Evolutionary conservation across 2,797 vertebrate species (phyloP).

Genomic region (Darevskia mixta): DNA sequence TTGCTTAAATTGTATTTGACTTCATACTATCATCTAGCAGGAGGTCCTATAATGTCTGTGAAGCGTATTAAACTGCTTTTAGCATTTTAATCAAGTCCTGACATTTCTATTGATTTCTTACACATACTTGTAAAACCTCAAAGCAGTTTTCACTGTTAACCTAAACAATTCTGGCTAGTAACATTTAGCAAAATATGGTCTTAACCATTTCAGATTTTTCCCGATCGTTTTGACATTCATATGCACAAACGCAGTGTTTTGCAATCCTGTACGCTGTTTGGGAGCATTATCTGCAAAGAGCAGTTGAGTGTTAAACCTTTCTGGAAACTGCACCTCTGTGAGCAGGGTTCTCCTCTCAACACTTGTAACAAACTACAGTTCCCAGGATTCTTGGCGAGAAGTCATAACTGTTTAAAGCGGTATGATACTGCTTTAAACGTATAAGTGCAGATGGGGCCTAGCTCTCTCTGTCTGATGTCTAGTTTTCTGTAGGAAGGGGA

Average conservation of each 20-base stretch:
- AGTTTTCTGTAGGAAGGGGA: no score
- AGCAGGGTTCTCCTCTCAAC: no score
- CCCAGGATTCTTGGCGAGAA: no score
- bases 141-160: not conserved
- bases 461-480: no score
- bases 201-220: not conserved
- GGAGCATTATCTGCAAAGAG: no score
- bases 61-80: not conserved
- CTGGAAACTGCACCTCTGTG: no score
- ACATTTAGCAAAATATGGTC: not conserved
- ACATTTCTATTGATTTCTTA: slow-evolving; percentile 18
- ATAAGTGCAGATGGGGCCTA: no score
- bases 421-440: no score
- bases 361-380: no score
- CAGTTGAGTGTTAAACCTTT: no score
- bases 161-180: not conserved
- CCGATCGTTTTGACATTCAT: not conserved
- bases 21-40: not conserved
- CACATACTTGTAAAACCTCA: not conserved
- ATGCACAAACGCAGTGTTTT: not conserved
- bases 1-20: slow-evolving; percentile 1
- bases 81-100: not conserved
- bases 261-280: not conserved
- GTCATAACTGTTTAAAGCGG: no score
- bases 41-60: not conserved